Conservation (phyloP, 2,797 vertebrate genomes). For the Ptychobarbus kaznakovi region DNA sequence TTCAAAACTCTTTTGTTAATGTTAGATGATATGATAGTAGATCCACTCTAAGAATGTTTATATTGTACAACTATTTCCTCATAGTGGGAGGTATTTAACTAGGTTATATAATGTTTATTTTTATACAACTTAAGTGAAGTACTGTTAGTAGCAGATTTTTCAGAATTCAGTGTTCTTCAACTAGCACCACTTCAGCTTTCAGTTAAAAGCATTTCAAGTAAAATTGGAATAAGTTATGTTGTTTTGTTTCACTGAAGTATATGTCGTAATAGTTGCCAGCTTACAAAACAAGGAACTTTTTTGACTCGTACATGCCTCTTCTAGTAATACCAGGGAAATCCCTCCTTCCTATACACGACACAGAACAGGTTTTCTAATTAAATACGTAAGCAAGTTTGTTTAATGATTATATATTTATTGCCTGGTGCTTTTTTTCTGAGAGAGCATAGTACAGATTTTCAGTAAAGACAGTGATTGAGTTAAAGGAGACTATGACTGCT, state of each 20-base stretch:
- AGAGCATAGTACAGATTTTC: background rate
- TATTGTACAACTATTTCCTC: background rate
- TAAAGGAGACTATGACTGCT: background rate
- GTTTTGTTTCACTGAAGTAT: background rate
- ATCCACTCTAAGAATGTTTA: background rate
- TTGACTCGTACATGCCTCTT: background rate
- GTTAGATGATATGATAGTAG: background rate
- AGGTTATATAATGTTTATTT: background rate
- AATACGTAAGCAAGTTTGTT: background rate
- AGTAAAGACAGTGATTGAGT: background rate
- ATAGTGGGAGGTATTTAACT: background rate
- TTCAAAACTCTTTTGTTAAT: background rate
- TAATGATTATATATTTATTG: background rate
- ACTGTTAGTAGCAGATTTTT: background rate
- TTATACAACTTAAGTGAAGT: background rate
- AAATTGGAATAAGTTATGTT: background rate
- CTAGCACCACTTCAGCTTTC: background rate
- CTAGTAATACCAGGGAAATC: background rate
- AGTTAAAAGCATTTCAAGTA: background rate
- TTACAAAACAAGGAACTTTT: constrained; percentile 10
- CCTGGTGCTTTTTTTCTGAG: background rate
- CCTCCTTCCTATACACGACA: background rate
- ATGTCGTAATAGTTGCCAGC: background rate
- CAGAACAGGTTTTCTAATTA: background rate
- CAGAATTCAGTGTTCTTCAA: background rate